Evolutionary conservation across 1,140 invertebrate species (phyloP), one percentile per base, ranked within the genome.

Genomic region (Notospermus geniculatus): DNA sequence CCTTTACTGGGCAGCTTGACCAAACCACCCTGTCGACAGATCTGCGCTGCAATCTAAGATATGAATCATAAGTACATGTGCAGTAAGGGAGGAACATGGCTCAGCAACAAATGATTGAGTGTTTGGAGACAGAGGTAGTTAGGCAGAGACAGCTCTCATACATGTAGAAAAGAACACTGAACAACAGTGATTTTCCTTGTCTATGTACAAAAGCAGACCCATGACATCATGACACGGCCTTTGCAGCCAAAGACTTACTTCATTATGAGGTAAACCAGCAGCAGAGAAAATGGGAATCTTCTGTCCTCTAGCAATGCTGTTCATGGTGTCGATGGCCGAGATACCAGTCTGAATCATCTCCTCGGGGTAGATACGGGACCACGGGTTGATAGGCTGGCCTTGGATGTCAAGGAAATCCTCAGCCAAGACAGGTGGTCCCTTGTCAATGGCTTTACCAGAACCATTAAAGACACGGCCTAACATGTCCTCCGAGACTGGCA

Each of bases 341-440:
- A 98, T 97, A 84, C 95, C 95, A 67, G 95, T 98, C 83, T 98
- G 95, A 68, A 98, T 97, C 95, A 98, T 98, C 85, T 98, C 95
- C 82, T 98, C 93, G 0, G 95, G 95, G 82, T 98, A 98, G 77
- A 96, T 98, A 87, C 95, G 90, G 1, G 92, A 95, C 90, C 92
- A 97, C 0, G 95, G 95, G 82, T 98, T 98, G 73, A 98, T 98
- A 60, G 95, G 95, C 79, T 97, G 93, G 65, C 95, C 89, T 81
- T 97, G 90, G 82, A 98, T 98, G 83, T 98, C 95, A 53, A 98
- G 83, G 82, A 87, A 98, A 81, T 97, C 95, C 83, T 98, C 95
- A n/a, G 95, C 95, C 65, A 98, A 82, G 71, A 98, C 95, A 71
- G 91, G 90, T 60, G 95, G 95, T 62, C 95, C 95, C 81, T 94